Base-by-base conservation (phyloP, 2,113 vertebrate species). In the Lepisosteus oculatus region DNA sequence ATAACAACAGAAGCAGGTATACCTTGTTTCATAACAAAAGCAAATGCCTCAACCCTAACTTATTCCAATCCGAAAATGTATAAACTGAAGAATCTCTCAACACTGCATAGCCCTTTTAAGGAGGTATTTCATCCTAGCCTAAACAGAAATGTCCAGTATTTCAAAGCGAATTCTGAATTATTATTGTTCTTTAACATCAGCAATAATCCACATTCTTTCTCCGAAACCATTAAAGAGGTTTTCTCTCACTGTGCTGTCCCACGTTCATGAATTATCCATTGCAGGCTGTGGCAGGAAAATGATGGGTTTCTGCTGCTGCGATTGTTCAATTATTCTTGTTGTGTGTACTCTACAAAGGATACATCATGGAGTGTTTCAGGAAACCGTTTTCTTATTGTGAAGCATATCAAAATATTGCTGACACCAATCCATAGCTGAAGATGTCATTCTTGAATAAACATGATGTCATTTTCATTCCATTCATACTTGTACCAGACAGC, bases 401-500 rank as follows among this genome's bases (percentile, higher is more conserved):
- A 90, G 91, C 93, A 87, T 92, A 93, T 94, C 90, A 90, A 93
- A 94, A 92, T 91, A 88, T 88, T 92, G 90, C 90, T 90, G 93
- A 96, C 94, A 95, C 90, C 90, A 90, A 95, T 94, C 92, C 89
- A 82, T 82, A 81, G 90, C 92, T 90, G 84, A 83, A 85, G 89
- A 90, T 93, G 92, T 96, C 94, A 95, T 92, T 90, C 88, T 85
- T 84, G 93, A 96, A 96, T 96, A 97, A 96, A 97, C 95, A 96
- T 94, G 90, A 93, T 95, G 95, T 96, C 95, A 96, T 93, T 95
- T 92, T 93, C 88, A 91, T 94, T 91, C 92, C 88, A 92, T 94
- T 95, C 94, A 93, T 90, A 87, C 91, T 93, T 92, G 84, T 87
- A 86, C 84, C 88, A 93, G 95, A 96, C 96, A 96, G 94, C 92